Percentiles rank a stretch among this genome's conserved stretches.
Conservation (phyloP, 2,888 invertebrate species). For the Thecocarcelia acutangulata region DNA sequence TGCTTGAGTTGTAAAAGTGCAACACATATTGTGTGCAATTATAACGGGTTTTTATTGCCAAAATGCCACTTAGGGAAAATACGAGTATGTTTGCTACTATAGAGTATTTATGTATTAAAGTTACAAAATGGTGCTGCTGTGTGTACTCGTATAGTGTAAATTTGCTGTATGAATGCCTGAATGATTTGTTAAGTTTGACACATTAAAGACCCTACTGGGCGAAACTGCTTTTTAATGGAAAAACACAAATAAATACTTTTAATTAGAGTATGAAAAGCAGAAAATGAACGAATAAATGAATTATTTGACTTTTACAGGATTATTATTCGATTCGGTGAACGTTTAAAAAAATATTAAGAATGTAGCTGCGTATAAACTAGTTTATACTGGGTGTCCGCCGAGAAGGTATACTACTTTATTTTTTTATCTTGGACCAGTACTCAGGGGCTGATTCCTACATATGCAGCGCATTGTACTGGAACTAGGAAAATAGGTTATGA, state of each 20-base stretch:
- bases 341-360: too few species aligned
- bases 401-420: too few species aligned
- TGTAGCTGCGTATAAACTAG: too few species aligned
- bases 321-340: too few species aligned
- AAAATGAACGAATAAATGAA: too few species aligned
- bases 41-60: slow-evolving; percentile 65
- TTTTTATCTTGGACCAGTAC: too few species aligned
- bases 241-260: background rate
- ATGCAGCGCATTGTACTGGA: too few species aligned
- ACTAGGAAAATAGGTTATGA: too few species aligned
- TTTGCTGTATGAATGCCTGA: slow-evolving; percentile 9
- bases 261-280: background rate
- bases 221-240: background rate
- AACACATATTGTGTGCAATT: slow-evolving; percentile 64
- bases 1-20: slow-evolving; percentile 37
- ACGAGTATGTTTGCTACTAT: background rate
- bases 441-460: too few species aligned
- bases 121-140: background rate
- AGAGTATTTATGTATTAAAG: too few species aligned
- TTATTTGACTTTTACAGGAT: too few species aligned
- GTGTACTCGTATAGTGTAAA: background rate
- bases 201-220: slow-evolving; percentile 14
- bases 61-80: slow-evolving; percentile 64
- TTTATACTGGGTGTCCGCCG: too few species aligned
- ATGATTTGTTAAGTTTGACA: slow-evolving; percentile 27